These are phyloP conservation scores for Chlamydotis undulata DNA, from an alignment of 2,113 vertebrate species.

Conservation along the genomic window DNA sequence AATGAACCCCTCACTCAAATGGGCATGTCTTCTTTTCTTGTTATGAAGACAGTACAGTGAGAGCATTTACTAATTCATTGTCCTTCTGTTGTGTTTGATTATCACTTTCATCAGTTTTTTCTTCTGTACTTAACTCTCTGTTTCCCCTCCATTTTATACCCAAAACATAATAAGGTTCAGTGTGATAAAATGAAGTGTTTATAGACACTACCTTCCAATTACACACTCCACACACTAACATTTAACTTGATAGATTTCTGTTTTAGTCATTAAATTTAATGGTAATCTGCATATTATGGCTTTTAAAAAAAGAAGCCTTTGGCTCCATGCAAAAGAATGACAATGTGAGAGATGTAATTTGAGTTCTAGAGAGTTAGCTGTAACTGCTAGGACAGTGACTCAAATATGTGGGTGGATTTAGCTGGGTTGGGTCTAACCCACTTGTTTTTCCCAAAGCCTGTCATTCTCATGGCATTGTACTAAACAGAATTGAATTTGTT, in stretches of 20 bases:
- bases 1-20: constrained; percentile 13
- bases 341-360: not conserved
- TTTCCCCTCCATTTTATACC: not conserved
- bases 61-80: constrained; percentile 52
- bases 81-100: constrained; percentile 14
- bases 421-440: not conserved
- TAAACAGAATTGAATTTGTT: not conserved
- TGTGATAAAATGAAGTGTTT: not conserved
- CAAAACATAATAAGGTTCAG: not conserved
- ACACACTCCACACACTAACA: not conserved
- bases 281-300: not conserved
- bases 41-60: constrained; percentile 23
- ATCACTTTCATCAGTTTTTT: not conserved
- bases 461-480: not conserved
- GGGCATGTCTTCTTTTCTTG: constrained; percentile 37
- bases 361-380: not conserved
- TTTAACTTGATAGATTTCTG: not conserved
- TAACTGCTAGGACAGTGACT: not conserved
- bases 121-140: not conserved
- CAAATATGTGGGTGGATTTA: not conserved
- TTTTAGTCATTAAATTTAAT: not conserved
- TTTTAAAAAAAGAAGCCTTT: not conserved
- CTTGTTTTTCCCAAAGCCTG: not conserved
- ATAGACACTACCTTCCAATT: not conserved
- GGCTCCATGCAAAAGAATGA: not conserved